phyloP scores from a whole-genome alignment of 2,797 vertebrate genomes.

The Chlorospingus flavigularis region DNA sequence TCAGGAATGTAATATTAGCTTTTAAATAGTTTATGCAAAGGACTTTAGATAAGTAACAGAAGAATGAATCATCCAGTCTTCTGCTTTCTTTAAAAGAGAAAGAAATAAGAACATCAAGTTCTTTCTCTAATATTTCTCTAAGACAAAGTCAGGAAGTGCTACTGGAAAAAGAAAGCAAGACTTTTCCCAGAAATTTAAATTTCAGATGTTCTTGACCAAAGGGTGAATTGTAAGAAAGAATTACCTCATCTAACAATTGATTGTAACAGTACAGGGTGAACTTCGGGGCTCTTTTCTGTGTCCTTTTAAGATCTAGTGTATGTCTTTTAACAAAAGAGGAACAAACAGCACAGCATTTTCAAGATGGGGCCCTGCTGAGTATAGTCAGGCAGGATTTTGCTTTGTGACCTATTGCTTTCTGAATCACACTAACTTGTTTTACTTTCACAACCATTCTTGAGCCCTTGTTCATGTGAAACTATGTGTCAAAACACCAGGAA shows the following conservation, averaged over 20 bases:
- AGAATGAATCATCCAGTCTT: not conserved
- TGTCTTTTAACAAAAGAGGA: not conserved
- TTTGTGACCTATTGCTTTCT: not conserved
- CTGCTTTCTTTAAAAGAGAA: not conserved
- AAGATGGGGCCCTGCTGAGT: not conserved
- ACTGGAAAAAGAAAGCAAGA: not conserved
- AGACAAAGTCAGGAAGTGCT: not conserved
- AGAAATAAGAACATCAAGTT: not conserved
- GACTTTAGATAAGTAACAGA: not conserved
- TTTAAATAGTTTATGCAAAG: not conserved
- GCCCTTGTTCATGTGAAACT: not conserved
- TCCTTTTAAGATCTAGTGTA: not conserved
- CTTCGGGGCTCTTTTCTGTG: not conserved
- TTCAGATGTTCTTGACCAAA: not conserved
- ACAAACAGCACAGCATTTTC: not conserved
- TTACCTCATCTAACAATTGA: not conserved
- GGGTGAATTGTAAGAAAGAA: not conserved
- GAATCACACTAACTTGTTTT: not conserved
- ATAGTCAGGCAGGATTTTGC: not conserved
- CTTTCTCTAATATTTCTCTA: not conserved
- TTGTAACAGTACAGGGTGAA: not conserved
- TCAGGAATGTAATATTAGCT: not conserved
- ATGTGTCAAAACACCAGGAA: not conserved
- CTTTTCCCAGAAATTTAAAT: not conserved
- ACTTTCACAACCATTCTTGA: not conserved